Evolutionary conservation across 2,797 vertebrate genomes (phyloP).

Genomic region (Catharus ustulatus): DNA sequence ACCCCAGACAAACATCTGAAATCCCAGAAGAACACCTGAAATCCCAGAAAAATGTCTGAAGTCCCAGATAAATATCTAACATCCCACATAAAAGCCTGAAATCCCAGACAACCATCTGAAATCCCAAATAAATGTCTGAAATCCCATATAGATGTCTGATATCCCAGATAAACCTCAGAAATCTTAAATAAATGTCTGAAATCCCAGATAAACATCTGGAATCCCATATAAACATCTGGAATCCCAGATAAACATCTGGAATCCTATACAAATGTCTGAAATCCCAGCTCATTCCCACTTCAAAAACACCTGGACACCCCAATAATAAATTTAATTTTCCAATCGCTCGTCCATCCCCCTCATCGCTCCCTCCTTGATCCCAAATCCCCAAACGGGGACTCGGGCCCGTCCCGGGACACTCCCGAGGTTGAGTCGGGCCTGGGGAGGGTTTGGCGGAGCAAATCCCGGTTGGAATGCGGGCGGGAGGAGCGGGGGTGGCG

Average conservation of each 20-base stretch:
- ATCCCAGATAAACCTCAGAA: rapidly evolving
- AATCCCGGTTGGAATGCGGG: background rate
- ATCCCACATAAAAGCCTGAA: background rate
- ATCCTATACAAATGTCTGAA: too few relatives aligned
- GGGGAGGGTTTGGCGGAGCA: background rate
- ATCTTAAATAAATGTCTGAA: rapidly evolving
- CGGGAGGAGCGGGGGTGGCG: background rate
- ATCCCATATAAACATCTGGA: background rate
- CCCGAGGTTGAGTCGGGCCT: too few relatives aligned
- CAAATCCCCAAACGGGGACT: rapidly evolving
- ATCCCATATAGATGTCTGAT: rapidly evolving
- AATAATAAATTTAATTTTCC: rapidly evolving
- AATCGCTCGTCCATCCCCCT: background rate
- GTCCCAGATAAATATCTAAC: background rate
- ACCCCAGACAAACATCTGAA: rapidly evolving
- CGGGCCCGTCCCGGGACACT: too few relatives aligned
- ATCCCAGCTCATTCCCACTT: background rate
- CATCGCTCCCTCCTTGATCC: rapidly evolving
- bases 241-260: rapidly evolving
- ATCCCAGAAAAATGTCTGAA: background rate
- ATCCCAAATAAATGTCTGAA: too few relatives aligned
- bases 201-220: rapidly evolving
- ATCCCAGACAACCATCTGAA: background rate
- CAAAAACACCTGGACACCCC: background rate
- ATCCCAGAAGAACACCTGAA: too few relatives aligned